Evolutionary conservation across 2,888 invertebrate genomes (phyloP).

Genomic region (Cryptosula pallasiana): DNA sequence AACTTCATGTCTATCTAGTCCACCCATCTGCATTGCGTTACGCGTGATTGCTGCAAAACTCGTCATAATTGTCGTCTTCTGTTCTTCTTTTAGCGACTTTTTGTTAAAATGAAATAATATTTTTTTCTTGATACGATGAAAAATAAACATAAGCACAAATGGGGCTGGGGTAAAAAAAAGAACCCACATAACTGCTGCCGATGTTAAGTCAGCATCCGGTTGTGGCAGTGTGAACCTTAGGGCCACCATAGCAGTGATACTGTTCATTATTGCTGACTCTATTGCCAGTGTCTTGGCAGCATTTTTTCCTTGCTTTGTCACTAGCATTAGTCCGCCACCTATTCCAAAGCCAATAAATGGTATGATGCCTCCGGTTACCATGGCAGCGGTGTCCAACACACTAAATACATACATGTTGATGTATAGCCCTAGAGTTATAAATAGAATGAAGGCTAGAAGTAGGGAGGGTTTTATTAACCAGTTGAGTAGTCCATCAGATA

Average conservation of each 20-base stretch:
- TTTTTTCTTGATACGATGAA: slow-evolving; percentile 33
- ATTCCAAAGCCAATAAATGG: slow-evolving; percentile 39
- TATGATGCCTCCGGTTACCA: slow-evolving; percentile 38
- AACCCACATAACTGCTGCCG: slow-evolving; percentile 47
- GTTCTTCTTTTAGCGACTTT: slow-evolving; percentile 34
- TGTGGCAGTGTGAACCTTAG: slow-evolving; percentile 44
- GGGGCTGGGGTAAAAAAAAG: slow-evolving; percentile 46
- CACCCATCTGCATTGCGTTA: slow-evolving; percentile 29
- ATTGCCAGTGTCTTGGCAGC: slow-evolving; percentile 43
- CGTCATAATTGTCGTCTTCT: slow-evolving; percentile 3
- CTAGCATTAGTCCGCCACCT: slow-evolving; percentile 36
- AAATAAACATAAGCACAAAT: slow-evolving; percentile 38
- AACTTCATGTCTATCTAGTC: not conserved
- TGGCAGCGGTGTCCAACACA: slow-evolving; percentile 35
- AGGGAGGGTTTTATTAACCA: slow-evolving; percentile 51
- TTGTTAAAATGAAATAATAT: slow-evolving; percentile 35
- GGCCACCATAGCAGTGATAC: slow-evolving; percentile 43
- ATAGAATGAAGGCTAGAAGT: slow-evolving; percentile 46
- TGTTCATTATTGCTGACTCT: slow-evolving; percentile 47
- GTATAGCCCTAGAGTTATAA: slow-evolving; percentile 51
- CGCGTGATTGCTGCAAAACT: slow-evolving; percentile 33
- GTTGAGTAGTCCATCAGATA: slow-evolving; percentile 46
- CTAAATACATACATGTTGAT: slow-evolving; percentile 52
- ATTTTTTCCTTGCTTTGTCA: slow-evolving; percentile 38
- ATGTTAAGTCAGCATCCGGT: slow-evolving; percentile 44